Evolutionary conservation across 2,113 vertebrate genomes (phyloP), one percentile per base, ranked within the genome.

Genomic region (Proterorhinus semilunaris): DNA sequence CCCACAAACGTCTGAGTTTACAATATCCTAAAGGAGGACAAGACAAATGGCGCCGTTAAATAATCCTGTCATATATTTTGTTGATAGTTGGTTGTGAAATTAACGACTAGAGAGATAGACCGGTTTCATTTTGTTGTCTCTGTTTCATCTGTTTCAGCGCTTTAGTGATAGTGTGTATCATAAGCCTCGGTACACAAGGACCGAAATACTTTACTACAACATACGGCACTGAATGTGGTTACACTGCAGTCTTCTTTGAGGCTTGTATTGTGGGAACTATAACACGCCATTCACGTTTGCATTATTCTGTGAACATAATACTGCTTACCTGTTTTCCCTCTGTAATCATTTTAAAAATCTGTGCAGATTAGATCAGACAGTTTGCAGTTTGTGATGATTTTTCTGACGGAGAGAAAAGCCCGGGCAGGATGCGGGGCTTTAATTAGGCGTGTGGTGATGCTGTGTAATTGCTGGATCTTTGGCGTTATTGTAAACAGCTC

Each of bases 351-450:
- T 46, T 44, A 43, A 61, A 61, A 7, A 75, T 84, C 63, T 70
- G 55, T 48, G 54, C 69, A 75, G 44, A 58, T 84, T 78, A 86
- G 27, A 36, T 36, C 69, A 75, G 65, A 81, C 50, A 69, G 87
- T 87, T 75, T 50, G 15, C n/a, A 58, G 54, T 86, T 88, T 87
- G 81, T 59, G 76, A 75, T 83, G 63, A 91, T 90, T 81, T 21
- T 85, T 79, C 72, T 66, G 65, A 53, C 74, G 62, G 71, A 84
- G 49, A 78, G 77, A 75, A 85, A 86, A 85, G 79, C 64, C 50
- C 74, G 77, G 80, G 73, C 85, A 85, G 69, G 11, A 72, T 70
- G 83, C 71, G 65, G 50, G 77, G 74, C 69, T 58, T 83, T 83
- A 90, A 89, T 91, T 70, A 86, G 68, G 59, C 64, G 54, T 76